Evolutionary conservation across 2,113 vertebrate genomes (phyloP), one percentile per base, ranked within the genome.

Genomic region (Benitochromis conjunctus): DNA sequence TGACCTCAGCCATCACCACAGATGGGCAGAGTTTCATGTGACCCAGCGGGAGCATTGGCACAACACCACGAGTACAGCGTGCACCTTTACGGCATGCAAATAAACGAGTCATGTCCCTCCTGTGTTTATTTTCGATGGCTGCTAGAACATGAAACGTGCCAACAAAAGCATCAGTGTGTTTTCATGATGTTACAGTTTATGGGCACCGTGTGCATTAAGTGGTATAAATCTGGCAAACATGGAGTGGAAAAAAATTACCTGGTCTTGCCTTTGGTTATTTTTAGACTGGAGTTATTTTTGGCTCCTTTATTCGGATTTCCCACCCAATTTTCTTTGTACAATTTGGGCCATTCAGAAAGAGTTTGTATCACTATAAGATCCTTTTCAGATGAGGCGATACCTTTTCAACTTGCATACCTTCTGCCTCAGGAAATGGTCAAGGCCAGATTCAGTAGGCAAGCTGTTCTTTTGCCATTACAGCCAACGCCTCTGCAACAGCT

Each of bases 281-380:
- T 88, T 92, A 88, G 92, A 58, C 38, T 57, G 16, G 4, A 26
- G 86, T 84, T 94, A 92, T 95, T 94, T 94, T 92, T 91, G 89
- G 88, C 86, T 56, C 58, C 34, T 88, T 85, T 81, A 82, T 89
- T 88, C 10, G 48, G 74, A 76, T 86, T 62, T 81, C 79, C 83
- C 93, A 81, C 82, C 84, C 87, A 57, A 86, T 89, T 91, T 91
- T 48, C 82, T 94, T 85, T 91, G 62, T 62, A 79, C 71, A 80
- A 53, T 84, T 60, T 69, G 21, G 88, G 58, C 79, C 4, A 34
- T 78, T 91, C 84, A 69, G 69, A 51, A 83, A 48, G 19, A 71
- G 78, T 89, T 81, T 86, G 71, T 74, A 78, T 58, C 6, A 6
- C n/a, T 66, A 16, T 13, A 60, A 43, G 87, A 87, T 69, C 83